Evolutionary conservation across 2,113 vertebrate species (phyloP).

Genomic region (Gasterosteus aculeatus): DNA sequence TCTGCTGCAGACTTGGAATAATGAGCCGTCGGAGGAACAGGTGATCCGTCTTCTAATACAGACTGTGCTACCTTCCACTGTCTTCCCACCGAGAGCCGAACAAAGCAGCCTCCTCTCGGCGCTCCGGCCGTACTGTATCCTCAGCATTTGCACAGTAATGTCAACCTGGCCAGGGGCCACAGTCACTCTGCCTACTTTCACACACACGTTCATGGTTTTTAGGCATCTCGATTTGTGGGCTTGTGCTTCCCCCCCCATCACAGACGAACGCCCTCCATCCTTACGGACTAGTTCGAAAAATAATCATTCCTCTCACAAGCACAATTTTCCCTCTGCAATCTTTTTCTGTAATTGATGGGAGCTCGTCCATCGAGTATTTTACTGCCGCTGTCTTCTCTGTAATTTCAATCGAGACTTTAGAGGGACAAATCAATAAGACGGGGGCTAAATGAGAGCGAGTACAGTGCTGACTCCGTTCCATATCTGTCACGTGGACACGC

Average conservation of each 20-base stretch:
- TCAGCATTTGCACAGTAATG: too few relatives aligned
- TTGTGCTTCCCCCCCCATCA: neutral
- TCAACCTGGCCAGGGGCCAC: too few relatives aligned
- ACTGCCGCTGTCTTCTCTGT: conserved; percentile 49
- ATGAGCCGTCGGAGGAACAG: neutral
- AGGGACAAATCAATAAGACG: conserved; percentile 68
- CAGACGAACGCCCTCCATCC: conserved; percentile 29
- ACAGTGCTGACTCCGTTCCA: conserved; percentile 56
- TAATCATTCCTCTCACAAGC: conserved; percentile 41
- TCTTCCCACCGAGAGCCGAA: too few relatives aligned
- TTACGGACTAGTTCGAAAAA: conserved; percentile 32
- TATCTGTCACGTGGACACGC: conserved; percentile 42
- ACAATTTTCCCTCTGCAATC: conserved; percentile 43
- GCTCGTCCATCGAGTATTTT: conserved; percentile 57
- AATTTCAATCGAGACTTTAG: conserved; percentile 70
- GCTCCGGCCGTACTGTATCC: too few relatives aligned
- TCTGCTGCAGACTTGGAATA: neutral
- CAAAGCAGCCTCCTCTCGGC: too few relatives aligned
- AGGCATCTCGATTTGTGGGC: too few relatives aligned
- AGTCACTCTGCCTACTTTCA: too few relatives aligned
- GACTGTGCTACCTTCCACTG: neutral
- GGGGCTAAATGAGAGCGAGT: conserved; percentile 50
- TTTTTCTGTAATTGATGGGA: conserved; percentile 58
- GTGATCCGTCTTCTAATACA: neutral
- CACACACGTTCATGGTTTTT: too few relatives aligned